Evolutionary conservation across 2,888 invertebrate genomes (phyloP).

Genomic region (Andrena chrysosceles): DNA sequence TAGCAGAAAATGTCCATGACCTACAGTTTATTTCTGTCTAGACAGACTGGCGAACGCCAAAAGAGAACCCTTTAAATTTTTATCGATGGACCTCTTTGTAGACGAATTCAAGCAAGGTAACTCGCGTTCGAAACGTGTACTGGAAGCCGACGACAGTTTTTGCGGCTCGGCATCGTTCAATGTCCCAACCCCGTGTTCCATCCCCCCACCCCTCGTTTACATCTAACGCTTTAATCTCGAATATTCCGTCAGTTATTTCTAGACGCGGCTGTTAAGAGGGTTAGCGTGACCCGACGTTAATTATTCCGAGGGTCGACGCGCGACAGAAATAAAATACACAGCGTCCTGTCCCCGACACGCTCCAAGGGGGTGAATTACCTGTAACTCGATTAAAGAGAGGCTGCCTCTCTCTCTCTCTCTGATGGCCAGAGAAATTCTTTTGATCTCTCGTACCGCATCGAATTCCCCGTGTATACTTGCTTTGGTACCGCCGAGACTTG

Average conservation of each 20-base stretch:
- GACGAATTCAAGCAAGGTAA: constrained; percentile 27
- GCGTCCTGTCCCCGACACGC: constrained; percentile 36
- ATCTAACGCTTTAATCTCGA: constrained; percentile 62
- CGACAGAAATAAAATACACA: constrained; percentile 59
- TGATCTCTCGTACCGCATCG: neutral
- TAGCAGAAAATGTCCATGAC: too few species aligned
- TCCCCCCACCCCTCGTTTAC: constrained; percentile 48
- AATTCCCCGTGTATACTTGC: neutral
- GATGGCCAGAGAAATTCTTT: constrained; percentile 36
- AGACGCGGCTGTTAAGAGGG: constrained; percentile 62
- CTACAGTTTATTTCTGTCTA: too few species aligned
- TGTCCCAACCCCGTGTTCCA: neutral
- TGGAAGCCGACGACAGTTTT: constrained; percentile 31
- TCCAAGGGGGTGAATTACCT: constrained; percentile 55
- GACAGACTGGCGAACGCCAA: neutral
- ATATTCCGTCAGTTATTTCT: constrained; percentile 65
- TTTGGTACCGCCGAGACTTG: neutral
- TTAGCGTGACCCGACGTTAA: constrained; percentile 63
- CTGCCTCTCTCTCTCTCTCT: constrained; percentile 3
- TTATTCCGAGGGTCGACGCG: constrained; percentile 58
- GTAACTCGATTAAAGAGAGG: constrained; percentile 59
- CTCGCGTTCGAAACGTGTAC: constrained; percentile 17
- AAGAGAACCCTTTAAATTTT: constrained; percentile 3
- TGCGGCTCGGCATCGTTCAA: constrained; percentile 16
- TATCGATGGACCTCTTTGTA: constrained; percentile 18